A percentile compares a stretch with the other conserved stretches of the same genome.
Conservation (phyloP, 1,140 invertebrate genomes). For the Zaprionus taronus region DNA sequence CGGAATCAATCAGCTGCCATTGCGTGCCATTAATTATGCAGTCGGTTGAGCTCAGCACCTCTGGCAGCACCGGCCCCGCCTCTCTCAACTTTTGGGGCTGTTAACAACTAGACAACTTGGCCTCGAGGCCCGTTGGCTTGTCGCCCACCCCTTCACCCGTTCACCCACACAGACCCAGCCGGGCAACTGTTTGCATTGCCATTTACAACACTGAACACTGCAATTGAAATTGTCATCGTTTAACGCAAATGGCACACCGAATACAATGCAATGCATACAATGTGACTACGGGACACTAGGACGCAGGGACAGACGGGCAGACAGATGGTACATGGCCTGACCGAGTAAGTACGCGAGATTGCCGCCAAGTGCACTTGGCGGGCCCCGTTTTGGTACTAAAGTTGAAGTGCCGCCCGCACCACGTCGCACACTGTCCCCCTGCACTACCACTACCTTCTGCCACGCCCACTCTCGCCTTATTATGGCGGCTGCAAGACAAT, state of each 20-base stretch:
- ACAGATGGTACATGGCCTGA: constrained; percentile 18
- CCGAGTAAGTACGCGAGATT: constrained; percentile 28
- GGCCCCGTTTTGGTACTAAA: constrained; percentile 25
- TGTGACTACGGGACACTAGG: constrained; percentile 11
- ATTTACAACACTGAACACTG: constrained; percentile 37
- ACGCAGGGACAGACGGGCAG: neutral
- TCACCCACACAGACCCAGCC: neutral
- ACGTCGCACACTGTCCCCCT: neutral
- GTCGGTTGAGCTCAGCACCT: neutral
- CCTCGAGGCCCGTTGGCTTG: neutral
- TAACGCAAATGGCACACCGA: constrained; percentile 55
- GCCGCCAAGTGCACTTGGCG: constrained; percentile 29
- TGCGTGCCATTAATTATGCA: constrained; percentile 47
- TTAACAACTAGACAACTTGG: constrained; percentile 41
- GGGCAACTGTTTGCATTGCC: constrained; percentile 38
- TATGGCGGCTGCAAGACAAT: constrained; percentile 41
- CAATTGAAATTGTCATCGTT: constrained; percentile 71
- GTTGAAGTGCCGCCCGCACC: constrained; percentile 5
- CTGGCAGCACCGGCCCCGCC: neutral
- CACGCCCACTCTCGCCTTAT: constrained; percentile 22
- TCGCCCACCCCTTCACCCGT: too few species aligned
- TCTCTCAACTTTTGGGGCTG: constrained; percentile 26
- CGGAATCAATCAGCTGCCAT: constrained; percentile 42
- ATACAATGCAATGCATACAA: constrained; percentile 58
- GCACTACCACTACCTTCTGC: neutral